These are phyloP conservation scores for Ctenosaura bakeri DNA, from an alignment of 2,797 vertebrate genomes.

Conservation along the genomic window DNA sequence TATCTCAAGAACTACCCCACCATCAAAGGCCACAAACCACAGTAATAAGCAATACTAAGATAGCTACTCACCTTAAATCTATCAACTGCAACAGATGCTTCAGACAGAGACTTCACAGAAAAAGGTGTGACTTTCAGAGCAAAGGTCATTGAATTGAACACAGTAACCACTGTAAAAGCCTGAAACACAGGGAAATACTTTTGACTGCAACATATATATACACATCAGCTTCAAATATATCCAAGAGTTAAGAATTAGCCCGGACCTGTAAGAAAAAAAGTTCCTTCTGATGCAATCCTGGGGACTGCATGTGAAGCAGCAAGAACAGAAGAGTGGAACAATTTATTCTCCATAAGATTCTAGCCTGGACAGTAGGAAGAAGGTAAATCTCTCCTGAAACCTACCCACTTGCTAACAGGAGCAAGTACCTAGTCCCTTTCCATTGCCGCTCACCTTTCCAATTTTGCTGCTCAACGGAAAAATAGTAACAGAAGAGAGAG, in stretches of 20 bases:
- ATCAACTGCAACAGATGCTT: conserved; percentile 91
- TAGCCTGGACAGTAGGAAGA: neutral
- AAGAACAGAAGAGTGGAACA: no score
- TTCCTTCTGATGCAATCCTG: neutral
- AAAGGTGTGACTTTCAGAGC: conserved; percentile 95
- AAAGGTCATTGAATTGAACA: conserved; percentile 97
- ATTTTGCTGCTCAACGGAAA: neutral
- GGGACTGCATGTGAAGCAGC: neutral
- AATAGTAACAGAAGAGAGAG: neutral
- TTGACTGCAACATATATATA: neutral
- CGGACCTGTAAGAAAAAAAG: conserved; percentile 1
- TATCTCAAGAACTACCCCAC: neutral
- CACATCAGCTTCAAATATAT: neutral
- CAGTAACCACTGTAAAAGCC: conserved; percentile 95
- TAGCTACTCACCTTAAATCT: conserved; percentile 89
- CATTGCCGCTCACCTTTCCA: neutral
- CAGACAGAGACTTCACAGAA: conserved; percentile 93
- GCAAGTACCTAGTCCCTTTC: neutral
- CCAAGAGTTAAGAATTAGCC: neutral
- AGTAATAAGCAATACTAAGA: neutral
- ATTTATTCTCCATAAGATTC: neutral
- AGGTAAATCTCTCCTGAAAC: no score
- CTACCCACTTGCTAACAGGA: neutral
- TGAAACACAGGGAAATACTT: conserved; percentile 67
- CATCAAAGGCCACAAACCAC: neutral